Evolutionary conservation across 1,140 invertebrate genomes (phyloP), one percentile per base, ranked within the genome.

Genomic region (Ceratosolen fusciceps): DNA sequence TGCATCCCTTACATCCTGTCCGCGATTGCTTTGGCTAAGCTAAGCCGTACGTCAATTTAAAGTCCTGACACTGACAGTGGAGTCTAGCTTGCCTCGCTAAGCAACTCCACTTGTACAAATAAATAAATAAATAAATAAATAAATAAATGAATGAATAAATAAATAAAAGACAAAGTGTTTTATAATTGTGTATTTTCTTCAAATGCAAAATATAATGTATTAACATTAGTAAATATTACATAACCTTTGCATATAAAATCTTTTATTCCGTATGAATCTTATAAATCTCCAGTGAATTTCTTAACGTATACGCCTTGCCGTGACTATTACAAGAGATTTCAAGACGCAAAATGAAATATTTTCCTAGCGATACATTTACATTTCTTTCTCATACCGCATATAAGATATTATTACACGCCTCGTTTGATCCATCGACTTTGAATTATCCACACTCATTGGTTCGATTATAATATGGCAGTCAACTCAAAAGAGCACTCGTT

Each of bases 151-250:
- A n/a, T n/a, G 14, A 19, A 16, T 54, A 54, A 26, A 52, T 47
- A 47, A 62, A 62, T 26, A 67, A 65, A 7, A 4, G 47, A 56
- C 54, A 9, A 56, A 37, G 34, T 79, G 19, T 79, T 74, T 79
- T 79, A 74, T 70, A 79, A 79, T 79, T 68, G 21, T 79, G 67
- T 80, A 75, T 80, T 75, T 43, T 68, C 52, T 49, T 80, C 52
- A 80, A 80, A 80, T 80, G 73, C 65, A 80, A 80, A 80, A 80
- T 80, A 80, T 76, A 80, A 70, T 74, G 56, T 75, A 75, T 80
- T 71, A 80, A 80, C 79, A 71, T 80, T 71, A 62, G 73, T 75
- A 71, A 75, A 80, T 75, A 80, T 62, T 47, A 79, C 43, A 74
- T 68, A 74, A 79, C 62, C 49, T 79, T 74, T 74, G 68, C 71